phyloP scores from a whole-genome alignment of 2,888 invertebrate genomes.

The Epistrophe eligans region DNA sequence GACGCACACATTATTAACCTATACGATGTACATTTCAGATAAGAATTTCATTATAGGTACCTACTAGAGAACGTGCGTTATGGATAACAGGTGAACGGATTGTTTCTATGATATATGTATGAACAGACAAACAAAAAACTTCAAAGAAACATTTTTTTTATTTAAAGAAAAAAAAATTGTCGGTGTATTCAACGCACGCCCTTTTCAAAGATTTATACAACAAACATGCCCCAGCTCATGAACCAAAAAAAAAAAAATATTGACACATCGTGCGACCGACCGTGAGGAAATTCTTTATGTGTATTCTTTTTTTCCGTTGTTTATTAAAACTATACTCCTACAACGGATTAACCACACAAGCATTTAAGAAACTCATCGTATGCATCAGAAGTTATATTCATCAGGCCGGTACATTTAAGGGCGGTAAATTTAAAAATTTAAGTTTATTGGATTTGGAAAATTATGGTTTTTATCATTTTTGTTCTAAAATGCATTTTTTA shows the following conservation, averaged over 20 bases:
- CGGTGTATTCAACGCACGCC: constrained; percentile 41
- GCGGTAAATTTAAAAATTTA: background rate
- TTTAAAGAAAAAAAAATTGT: constrained; percentile 23
- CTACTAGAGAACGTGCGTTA: constrained; percentile 5
- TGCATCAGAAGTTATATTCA: background rate
- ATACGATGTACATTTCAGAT: constrained; percentile 32
- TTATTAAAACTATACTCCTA: background rate
- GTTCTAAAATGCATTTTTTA: too few relatives aligned
- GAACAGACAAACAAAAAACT: constrained; percentile 8
- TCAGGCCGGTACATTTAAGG: background rate
- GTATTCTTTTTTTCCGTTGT: background rate
- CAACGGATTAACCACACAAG: background rate
- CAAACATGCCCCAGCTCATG: constrained; percentile 10
- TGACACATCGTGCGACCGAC: constrained; percentile 46
- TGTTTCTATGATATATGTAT: background rate
- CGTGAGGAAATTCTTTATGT: constrained; percentile 8
- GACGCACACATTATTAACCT: constrained; percentile 46
- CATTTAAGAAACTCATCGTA: background rate
- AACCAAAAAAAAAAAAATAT: constrained; percentile 58
- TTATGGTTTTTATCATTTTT: background rate
- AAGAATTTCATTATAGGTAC: background rate
- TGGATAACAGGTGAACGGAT: constrained; percentile 43
- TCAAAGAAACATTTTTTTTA: constrained; percentile 43
- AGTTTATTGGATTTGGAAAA: background rate
- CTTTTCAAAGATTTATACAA: constrained; percentile 31